Evolutionary conservation across 1,140 invertebrate genomes (phyloP).

Genomic region (Probaryconus sp.): DNA sequence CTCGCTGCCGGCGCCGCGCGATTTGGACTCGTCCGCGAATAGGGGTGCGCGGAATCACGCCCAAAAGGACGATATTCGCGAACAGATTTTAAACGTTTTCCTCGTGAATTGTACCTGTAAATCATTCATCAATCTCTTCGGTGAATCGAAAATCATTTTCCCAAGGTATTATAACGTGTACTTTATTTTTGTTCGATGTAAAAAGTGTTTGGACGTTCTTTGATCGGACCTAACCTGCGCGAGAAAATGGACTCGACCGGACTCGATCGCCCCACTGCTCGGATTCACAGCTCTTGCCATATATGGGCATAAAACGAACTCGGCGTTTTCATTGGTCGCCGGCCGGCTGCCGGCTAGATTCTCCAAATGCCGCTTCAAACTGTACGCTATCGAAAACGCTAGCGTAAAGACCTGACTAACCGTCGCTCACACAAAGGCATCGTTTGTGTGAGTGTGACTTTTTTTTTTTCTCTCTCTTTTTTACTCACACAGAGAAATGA

Average conservation of each 20-base stretch:
- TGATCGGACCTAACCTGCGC: constrained; percentile 49
- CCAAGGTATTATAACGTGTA: too few species aligned
- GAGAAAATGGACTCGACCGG: constrained; percentile 75
- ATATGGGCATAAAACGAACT: constrained; percentile 87
- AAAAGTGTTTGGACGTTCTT: constrained; percentile 1
- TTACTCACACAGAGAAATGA: too few species aligned
- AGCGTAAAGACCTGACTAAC: constrained; percentile 72
- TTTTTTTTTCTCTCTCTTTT: too few species aligned
- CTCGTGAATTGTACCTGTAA: not conserved
- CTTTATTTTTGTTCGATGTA: too few species aligned
- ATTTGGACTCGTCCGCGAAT: constrained; percentile 72
- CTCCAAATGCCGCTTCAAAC: constrained; percentile 78
- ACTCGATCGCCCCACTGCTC: constrained; percentile 66
- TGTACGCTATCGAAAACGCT: constrained; percentile 73
- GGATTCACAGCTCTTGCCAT: constrained; percentile 83
- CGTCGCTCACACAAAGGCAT: constrained; percentile 55
- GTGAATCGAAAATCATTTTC: too few species aligned
- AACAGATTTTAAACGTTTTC: not conserved
- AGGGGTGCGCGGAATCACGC: constrained; percentile 67
- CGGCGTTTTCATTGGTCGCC: constrained; percentile 81
- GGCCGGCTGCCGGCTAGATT: constrained; percentile 76
- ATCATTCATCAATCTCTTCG: too few species aligned
- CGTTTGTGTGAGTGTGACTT: too few species aligned
- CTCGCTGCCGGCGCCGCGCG: constrained; percentile 68
- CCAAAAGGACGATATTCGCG: constrained; percentile 24